phyloP scores from a whole-genome alignment of 2,888 invertebrate species.

The Julus scanicus region DNA sequence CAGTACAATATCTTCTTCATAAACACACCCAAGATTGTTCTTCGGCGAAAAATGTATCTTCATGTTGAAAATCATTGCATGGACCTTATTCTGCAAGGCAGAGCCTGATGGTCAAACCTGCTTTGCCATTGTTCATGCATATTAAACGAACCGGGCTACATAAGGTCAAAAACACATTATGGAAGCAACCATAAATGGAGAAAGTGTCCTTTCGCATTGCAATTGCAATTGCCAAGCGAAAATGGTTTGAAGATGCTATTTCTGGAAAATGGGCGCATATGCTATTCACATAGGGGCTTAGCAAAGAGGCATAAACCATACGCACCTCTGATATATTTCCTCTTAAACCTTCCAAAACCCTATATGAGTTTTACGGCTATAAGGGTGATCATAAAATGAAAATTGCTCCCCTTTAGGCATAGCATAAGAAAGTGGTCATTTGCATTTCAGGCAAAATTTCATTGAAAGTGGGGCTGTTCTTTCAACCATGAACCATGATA shows the following conservation, averaged over 20 bases:
- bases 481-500: not conserved
- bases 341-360: not conserved
- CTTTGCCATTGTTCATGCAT: not conserved
- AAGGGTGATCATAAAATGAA: not conserved
- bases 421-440: not conserved
- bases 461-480: not conserved
- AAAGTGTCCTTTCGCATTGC: not conserved
- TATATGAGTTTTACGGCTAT: not conserved
- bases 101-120: not conserved
- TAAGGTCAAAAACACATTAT: constrained; percentile 24
- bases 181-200: constrained; percentile 8
- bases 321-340: not conserved
- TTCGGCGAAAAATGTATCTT: not conserved
- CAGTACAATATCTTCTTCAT: not conserved
- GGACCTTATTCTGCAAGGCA: not conserved
- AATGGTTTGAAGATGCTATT: not conserved
- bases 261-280: not conserved
- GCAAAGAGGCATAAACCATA: not conserved
- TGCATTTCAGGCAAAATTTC: not conserved
- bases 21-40: not conserved
- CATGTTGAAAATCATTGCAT: not conserved
- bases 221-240: not conserved
- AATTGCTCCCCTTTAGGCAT: not conserved
- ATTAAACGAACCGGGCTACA: not conserved
- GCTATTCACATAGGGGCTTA: not conserved